Evolutionary conservation across 2,797 vertebrate species (phyloP), one percentile per base, ranked within the genome.

Genomic region (Arrhamphus sclerolepis): DNA sequence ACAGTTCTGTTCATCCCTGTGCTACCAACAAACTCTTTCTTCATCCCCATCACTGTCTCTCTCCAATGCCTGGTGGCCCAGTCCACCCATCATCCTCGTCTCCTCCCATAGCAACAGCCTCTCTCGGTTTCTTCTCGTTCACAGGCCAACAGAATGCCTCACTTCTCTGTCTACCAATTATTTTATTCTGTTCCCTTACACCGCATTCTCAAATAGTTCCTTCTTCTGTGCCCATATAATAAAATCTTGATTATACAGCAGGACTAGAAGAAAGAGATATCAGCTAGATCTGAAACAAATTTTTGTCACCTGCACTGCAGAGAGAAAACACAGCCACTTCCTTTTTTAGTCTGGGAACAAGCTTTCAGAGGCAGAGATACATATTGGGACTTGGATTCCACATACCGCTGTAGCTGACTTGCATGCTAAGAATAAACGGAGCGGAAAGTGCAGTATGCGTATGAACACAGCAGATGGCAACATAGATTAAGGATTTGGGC

Each of bases 71-170:
- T 73, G 56, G 77, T 78, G 75, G 80, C 86, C 84, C 55, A 81
- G 77, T 77, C 80, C 75, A 80, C 81, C 82, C 81, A 88, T 85
- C 81, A 83, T 79, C 82, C 71, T 86, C 75, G 64, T 65, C 80
- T 81, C 70, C 82, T 84, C 82, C 82, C 89, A 80, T 83, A 84
- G 86, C 87, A 90, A 87, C 83, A 77, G 79, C 84, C 80, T 80
- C 79, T 85, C 83, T 80, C 80, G 29, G 59, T 78, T 79, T 82
- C 82, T 77, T 82, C 72, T 67, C 59, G 76, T 84, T 82, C 77
- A 76, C 70, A 72, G 68, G 76, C 72, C 75, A 67, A 73, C 80
- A 72, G 61, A n/a, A 49, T 22, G 64, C 70, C 61, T 75, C 66
- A 10, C 51, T 66, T 53, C 62, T 53, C 65, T 38, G 0, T 56